phyloP scores from a whole-genome alignment of 2,113 vertebrate genomes.

The Ellobius talpinus region DNA sequence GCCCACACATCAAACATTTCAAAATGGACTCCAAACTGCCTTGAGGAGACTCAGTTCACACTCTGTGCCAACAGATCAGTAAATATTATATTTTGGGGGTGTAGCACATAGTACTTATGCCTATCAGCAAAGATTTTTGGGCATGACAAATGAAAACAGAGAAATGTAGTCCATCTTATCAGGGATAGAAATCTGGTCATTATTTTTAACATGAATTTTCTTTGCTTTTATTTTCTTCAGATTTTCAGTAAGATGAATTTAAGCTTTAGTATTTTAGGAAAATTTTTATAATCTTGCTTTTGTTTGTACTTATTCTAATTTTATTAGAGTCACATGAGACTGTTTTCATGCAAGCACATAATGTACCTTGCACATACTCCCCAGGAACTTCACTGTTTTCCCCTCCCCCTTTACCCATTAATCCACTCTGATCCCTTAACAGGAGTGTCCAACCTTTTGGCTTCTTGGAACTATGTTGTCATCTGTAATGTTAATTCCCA shows the following conservation, averaged over 20 bases:
- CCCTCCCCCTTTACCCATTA: too few relatives aligned
- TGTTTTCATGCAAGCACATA: neutral
- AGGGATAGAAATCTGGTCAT: neutral
- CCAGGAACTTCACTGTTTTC: neutral
- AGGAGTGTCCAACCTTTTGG: neutral
- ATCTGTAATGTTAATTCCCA: neutral
- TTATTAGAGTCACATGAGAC: too few relatives aligned
- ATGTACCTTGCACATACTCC: neutral
- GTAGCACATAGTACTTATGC: fast-evolving
- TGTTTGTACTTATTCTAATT: neutral
- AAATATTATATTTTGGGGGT: neutral
- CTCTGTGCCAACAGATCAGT: neutral
- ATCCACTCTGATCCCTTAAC: too few relatives aligned
- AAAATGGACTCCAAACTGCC: neutral
- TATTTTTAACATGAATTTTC: neutral
- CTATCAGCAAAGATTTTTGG: neutral
- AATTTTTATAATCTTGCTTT: neutral
- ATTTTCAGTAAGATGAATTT: neutral
- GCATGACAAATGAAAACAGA: neutral
- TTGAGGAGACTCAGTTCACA: neutral
- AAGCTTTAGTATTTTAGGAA: neutral
- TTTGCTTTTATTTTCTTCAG: neutral
- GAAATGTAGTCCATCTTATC: neutral
- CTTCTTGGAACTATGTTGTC: neutral
- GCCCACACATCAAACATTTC: neutral